Conservation (phyloP, 1,140 invertebrate genomes). For the Ephestia elutella region DNA sequence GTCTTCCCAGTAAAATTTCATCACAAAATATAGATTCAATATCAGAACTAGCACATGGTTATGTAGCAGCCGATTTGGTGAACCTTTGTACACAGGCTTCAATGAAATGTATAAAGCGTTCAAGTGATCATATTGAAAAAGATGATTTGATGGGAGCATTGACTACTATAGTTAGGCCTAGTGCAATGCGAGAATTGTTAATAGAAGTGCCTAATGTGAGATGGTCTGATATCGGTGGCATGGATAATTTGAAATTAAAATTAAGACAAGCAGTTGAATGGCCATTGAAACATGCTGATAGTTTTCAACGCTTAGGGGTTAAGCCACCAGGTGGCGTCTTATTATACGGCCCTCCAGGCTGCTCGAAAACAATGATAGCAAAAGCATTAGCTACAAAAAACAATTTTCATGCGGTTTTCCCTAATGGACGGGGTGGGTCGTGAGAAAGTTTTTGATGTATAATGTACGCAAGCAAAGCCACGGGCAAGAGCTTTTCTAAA, state of each 20-base stretch:
- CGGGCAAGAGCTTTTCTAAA: no score
- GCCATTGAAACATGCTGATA: slow-evolving; percentile 92
- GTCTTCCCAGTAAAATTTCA: slow-evolving; percentile 75
- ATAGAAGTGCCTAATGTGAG: slow-evolving; percentile 88
- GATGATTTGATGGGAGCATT: slow-evolving; percentile 80
- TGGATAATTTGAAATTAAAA: slow-evolving; percentile 89
- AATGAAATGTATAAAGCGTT: slow-evolving; percentile 72
- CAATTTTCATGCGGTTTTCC: no score
- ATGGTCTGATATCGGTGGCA: slow-evolving; percentile 96
- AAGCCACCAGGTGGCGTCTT: slow-evolving; percentile 94
- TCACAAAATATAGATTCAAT: slow-evolving; percentile 77
- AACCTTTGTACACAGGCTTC: slow-evolving; percentile 83
- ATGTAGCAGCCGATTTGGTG: slow-evolving; percentile 90
- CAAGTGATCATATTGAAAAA: slow-evolving; percentile 40
- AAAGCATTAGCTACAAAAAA: slow-evolving; percentile 96
- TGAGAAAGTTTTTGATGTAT: no score
- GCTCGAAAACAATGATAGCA: slow-evolving; percentile 97
- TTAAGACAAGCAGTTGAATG: slow-evolving; percentile 93
- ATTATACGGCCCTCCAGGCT: slow-evolving; percentile 98
- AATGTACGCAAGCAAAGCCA: no score
- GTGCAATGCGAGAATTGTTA: slow-evolving; percentile 91
- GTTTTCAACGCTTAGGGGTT: slow-evolving; percentile 92
- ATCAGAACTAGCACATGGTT: slow-evolving; percentile 86
- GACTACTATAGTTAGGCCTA: slow-evolving; percentile 84
- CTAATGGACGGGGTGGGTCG: no score